phyloP scores from a whole-genome alignment of 1,140 invertebrate genomes.

The Leguminivora glycinivorella region DNA sequence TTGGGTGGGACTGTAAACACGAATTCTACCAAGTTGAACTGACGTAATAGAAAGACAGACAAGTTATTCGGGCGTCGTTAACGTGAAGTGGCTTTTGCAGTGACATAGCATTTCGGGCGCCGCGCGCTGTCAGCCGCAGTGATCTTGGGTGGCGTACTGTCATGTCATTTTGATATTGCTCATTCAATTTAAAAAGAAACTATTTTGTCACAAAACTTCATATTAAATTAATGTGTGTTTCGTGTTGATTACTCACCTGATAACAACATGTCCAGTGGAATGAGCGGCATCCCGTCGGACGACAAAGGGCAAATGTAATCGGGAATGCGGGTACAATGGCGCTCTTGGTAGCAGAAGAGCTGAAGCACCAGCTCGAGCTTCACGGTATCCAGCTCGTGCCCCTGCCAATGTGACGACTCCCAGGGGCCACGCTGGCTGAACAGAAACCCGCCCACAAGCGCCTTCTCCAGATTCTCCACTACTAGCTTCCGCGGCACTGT shows the following conservation, averaged over 20 bases:
- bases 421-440: conserved; percentile 87
- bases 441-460: conserved; percentile 82
- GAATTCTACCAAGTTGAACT: conserved; percentile 34
- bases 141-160: conserved; percentile 25
- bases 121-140: conserved; percentile 27
- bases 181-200: conserved; percentile 28
- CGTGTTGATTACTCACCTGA: conserved; percentile 82
- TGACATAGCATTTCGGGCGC: conserved; percentile 20
- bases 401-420: conserved; percentile 86
- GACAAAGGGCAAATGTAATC: conserved; percentile 91
- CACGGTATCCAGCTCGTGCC: conserved; percentile 89
- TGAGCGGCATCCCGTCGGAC: conserved; percentile 84
- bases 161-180: conserved; percentile 30
- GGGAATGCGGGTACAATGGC: conserved; percentile 92
- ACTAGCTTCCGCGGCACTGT: conserved; percentile 89
- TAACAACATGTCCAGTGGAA: conserved; percentile 87
- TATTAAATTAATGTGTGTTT: conserved; percentile 7
- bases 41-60: conserved; percentile 35
- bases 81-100: conserved; percentile 33
- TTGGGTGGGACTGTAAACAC: conserved; percentile 35
- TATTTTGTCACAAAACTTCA: background rate
- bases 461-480: conserved; percentile 83
- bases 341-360: conserved; percentile 92
- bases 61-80: conserved; percentile 34
- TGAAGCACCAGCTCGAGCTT: conserved; percentile 88